phyloP scores from a whole-genome alignment of 2,113 vertebrate species.

The Podarcis cretensis region DNA sequence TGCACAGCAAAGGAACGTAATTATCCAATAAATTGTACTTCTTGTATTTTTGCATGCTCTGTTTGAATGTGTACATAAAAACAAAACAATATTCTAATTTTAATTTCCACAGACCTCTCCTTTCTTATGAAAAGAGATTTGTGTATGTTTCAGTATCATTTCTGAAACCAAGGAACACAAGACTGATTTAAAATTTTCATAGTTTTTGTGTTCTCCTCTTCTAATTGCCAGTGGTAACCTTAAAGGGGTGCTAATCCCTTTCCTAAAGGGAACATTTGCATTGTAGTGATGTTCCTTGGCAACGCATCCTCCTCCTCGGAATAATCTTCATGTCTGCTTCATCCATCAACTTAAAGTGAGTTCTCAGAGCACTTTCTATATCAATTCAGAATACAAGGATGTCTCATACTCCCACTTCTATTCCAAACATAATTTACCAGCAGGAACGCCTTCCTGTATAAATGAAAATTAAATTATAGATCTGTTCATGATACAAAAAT shows the following conservation, averaged over 20 bases:
- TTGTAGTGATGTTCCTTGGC: slow-evolving; percentile 42
- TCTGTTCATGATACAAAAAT: slow-evolving; percentile 18
- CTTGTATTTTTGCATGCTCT: background rate
- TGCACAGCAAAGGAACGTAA: slow-evolving; percentile 30
- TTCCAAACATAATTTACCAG: slow-evolving; percentile 25
- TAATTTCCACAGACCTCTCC: slow-evolving; percentile 30
- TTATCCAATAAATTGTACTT: slow-evolving; percentile 29
- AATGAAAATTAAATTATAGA: slow-evolving; percentile 15
- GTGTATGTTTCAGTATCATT: background rate
- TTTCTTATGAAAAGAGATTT: slow-evolving; percentile 9
- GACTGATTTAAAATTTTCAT: slow-evolving; percentile 31
- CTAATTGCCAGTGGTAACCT: slow-evolving; percentile 28
- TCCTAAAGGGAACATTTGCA: slow-evolving; percentile 38
- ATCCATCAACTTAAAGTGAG: slow-evolving; percentile 44
- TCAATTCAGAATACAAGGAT: background rate
- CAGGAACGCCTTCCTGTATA: background rate
- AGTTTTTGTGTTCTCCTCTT: background rate
- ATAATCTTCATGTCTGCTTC: slow-evolving; percentile 22
- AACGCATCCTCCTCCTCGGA: slow-evolving; percentile 31
- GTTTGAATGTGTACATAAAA: slow-evolving; percentile 27
- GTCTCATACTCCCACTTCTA: background rate
- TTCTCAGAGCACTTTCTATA: slow-evolving; percentile 22
- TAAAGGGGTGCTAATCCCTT: background rate
- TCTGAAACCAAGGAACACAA: slow-evolving; percentile 12
- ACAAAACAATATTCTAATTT: slow-evolving; percentile 25